phyloP scores from a whole-genome alignment of 1,140 invertebrate genomes.

The Drosophila tani region DNA sequence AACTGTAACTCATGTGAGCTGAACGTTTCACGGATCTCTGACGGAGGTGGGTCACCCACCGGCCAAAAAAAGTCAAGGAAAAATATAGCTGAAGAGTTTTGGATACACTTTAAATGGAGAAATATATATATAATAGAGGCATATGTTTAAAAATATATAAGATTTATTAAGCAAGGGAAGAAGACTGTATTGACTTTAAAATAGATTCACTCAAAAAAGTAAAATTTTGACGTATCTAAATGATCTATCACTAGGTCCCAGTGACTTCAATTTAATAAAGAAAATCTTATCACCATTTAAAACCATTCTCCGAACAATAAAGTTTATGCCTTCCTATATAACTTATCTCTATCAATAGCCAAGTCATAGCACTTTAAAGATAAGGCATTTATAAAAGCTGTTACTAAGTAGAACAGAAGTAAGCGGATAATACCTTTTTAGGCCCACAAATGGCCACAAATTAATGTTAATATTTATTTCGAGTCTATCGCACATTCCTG shows the following conservation, averaged over 20 bases:
- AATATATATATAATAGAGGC: too few species aligned
- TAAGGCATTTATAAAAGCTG: background rate
- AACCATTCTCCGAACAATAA: background rate
- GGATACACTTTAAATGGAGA: background rate
- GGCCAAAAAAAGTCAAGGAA: background rate
- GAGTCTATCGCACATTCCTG: constrained; percentile 27
- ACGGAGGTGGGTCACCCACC: constrained; percentile 17
- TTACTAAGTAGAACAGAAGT: background rate
- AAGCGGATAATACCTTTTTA: background rate
- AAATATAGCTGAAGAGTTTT: background rate
- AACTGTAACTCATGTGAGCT: constrained; percentile 30
- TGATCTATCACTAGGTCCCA: background rate
- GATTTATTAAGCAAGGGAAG: too few species aligned
- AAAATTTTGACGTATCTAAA: too few species aligned
- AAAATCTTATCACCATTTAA: background rate
- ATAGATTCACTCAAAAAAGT: too few species aligned
- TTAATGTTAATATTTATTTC: constrained; percentile 10
- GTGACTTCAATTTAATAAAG: background rate
- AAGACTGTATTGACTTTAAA: too few species aligned
- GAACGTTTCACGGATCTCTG: background rate
- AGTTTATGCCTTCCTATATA: background rate
- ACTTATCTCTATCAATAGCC: background rate
- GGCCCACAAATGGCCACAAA: constrained; percentile 4
- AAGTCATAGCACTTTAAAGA: background rate
- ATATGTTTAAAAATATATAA: too few species aligned